phyloP scores from a whole-genome alignment of 2,797 vertebrate genomes.

The Orestias chungarensis region DNA sequence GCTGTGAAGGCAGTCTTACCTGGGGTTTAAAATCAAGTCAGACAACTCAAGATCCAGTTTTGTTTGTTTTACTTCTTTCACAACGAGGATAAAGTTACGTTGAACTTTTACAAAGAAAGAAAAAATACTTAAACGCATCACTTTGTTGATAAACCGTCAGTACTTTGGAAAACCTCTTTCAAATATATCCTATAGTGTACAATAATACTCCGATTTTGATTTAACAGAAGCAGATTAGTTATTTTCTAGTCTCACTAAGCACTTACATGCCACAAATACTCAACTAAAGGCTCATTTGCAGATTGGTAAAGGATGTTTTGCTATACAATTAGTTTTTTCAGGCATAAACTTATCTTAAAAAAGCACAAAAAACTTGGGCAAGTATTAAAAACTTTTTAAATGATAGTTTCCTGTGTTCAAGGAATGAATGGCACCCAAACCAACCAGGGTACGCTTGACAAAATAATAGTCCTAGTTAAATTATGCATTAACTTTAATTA shows the following conservation, averaged over 20 bases:
- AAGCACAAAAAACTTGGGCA: neutral
- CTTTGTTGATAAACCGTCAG: neutral
- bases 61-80: neutral
- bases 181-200: neutral
- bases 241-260: neutral
- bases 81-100: neutral
- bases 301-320: no score
- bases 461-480: no score
- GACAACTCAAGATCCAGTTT: neutral
- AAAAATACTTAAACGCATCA: neutral
- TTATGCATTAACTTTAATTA: no score
- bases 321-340: neutral
- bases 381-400: neutral
- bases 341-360: neutral
- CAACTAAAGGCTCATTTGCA: neutral
- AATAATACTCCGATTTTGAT: neutral
- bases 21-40: neutral
- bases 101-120: neutral
- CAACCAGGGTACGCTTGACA: no score
- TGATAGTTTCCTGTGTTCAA: neutral
- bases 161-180: neutral
- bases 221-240: neutral
- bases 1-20: neutral
- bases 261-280: neutral
- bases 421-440: neutral